Evolutionary conservation across 2,113 vertebrate species (phyloP).

Genomic region (Ictalurus furcatus): DNA sequence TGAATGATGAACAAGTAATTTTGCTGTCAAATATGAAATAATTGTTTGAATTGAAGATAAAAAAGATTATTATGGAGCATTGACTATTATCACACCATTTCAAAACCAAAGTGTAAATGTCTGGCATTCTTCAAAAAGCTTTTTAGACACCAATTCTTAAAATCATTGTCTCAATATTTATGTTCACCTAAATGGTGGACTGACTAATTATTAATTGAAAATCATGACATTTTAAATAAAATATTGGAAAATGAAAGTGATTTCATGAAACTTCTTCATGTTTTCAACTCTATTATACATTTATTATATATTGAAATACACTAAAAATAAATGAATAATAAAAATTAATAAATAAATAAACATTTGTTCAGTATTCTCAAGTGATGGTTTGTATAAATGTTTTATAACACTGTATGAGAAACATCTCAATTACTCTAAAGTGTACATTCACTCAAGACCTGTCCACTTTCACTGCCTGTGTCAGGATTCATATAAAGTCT

Average conservation of each 20-base stretch:
- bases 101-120: conserved; percentile 8
- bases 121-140: background rate
- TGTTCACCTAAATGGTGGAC: background rate
- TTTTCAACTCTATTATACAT: background rate
- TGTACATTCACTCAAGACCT: background rate
- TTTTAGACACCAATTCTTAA: background rate
- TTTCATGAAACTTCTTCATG: background rate
- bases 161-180: background rate
- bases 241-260: background rate
- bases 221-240: background rate
- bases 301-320: background rate
- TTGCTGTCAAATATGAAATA: background rate
- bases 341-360: no score
- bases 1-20: background rate
- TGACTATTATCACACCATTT: background rate
- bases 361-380: background rate
- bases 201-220: background rate
- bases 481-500: background rate
- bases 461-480: background rate
- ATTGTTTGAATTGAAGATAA: background rate
- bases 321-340: background rate
- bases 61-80: background rate
- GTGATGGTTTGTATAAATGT: background rate
- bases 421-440: conserved; percentile 1
- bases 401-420: background rate